Conservation (phyloP, 1,140 invertebrate species). For the Rhopalosiphum padi region DNA sequence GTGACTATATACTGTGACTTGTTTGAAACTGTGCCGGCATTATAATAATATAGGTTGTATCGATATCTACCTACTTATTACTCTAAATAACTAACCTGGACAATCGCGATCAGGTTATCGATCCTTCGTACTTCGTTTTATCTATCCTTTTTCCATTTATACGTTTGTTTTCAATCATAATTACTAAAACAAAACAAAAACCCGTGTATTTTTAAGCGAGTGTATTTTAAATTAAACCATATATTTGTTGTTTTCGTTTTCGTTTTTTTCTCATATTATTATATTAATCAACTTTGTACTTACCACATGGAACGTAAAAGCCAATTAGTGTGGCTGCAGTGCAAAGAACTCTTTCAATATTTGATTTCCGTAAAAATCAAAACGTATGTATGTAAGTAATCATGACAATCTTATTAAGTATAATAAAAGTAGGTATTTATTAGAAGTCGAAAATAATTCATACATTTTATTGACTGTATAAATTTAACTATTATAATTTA, state of each 20-base stretch:
- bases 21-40: background rate
- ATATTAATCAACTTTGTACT: background rate
- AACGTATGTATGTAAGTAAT: conserved; percentile 25
- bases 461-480: background rate
- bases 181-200: background rate
- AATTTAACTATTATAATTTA: too few relatives aligned
- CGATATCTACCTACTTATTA: background rate
- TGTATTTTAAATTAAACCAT: background rate
- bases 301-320: background rate
- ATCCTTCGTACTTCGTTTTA: background rate
- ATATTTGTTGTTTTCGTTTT: background rate
- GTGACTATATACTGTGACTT: background rate
- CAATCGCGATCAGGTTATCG: background rate
- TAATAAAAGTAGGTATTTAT: background rate
- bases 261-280: background rate
- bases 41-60: background rate
- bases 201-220: background rate
- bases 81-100: background rate
- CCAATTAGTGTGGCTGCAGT: background rate
- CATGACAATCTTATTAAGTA: background rate
- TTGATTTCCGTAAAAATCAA: conserved; percentile 34
- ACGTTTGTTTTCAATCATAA: background rate
- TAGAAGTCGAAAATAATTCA: background rate
- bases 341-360: background rate
- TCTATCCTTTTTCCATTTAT: background rate